Evolutionary conservation across 2,888 invertebrate genomes (phyloP), one percentile per base, ranked within the genome.

Genomic region (Rhodophaea formosa): DNA sequence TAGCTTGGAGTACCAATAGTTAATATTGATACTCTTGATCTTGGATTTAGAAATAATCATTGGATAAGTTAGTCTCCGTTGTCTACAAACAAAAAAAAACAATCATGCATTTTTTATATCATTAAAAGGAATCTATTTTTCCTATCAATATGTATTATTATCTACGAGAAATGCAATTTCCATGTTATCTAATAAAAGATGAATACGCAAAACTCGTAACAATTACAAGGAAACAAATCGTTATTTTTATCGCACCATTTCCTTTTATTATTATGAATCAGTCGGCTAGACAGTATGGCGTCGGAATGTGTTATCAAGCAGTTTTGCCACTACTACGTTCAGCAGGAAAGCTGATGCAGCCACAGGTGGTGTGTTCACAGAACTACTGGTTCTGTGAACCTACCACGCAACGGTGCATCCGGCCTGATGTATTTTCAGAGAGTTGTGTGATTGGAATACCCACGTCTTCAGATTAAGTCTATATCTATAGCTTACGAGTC

Each of bases 311-410:
- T 49, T 49, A 43, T 49, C 39, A 7, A 14, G 42, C 42, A 42
- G 6, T 56, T 49, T 43, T 14, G 49, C 23, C 16, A 35, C n/a
- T 49, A 8, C 29, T 12, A 8, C 8, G 44, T 60, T 60, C 62
- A 58, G 53, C 61, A 57, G 62, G 62, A 63, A 62, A 57, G 61
- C 65, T 65, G 60, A 63, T 62, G 60, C 54, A 54, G 56, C 8
- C 61, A 46, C 47, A 47, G 56, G 43, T 56, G 52, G 55, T 29
- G 44, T 52, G 52, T 62, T 64, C 64, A 64, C 39, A 61, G 62
- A 62, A 62, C 53, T 56, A 51, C 35, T 54, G 47, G 30, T 58
- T 62, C 23, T 23, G 23, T 23, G 23, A 23, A 23, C 23, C 2
- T 5, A 23, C 23, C 58, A 61, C 59, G 59, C 57, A 52, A 43